Percentiles rank a stretch among this genome's conserved stretches.
phyloP scores from a whole-genome alignment of 2,113 vertebrate genomes.

The Ptyas mucosa region DNA sequence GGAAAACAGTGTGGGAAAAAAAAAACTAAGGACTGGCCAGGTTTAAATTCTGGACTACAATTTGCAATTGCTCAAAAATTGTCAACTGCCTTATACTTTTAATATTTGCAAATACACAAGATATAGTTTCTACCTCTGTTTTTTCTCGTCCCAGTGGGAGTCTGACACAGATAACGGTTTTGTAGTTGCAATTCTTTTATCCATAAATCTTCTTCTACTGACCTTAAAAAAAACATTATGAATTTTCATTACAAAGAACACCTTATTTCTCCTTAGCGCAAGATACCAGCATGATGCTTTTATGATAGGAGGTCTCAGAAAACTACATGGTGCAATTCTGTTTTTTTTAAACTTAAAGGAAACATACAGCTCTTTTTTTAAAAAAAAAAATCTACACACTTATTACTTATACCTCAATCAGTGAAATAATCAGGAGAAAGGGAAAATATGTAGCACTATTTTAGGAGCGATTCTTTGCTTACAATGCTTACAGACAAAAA shows the following conservation, averaged over 20 bases:
- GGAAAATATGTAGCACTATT: not conserved
- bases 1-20: not conserved
- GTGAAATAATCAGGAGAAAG: not conserved
- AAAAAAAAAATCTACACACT: not conserved
- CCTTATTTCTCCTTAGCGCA: not conserved
- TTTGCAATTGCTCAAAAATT: not conserved
- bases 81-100: not conserved
- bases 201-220: not conserved
- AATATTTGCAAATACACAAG: not conserved
- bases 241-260: not conserved
- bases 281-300: not conserved
- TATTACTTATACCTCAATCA: not conserved
- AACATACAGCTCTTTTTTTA: not conserved
- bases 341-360: not conserved
- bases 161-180: not conserved
- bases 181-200: not conserved
- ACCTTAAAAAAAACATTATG: not conserved
- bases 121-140: not conserved
- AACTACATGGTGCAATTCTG: not conserved
- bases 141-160: not conserved
- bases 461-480: not conserved
- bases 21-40: not conserved
- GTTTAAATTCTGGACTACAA: not conserved
- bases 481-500: not conserved
- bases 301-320: not conserved